These are phyloP conservation scores for Scolopax mira DNA, from an alignment of 2,113 vertebrate genomes.

Conservation along the genomic window DNA sequence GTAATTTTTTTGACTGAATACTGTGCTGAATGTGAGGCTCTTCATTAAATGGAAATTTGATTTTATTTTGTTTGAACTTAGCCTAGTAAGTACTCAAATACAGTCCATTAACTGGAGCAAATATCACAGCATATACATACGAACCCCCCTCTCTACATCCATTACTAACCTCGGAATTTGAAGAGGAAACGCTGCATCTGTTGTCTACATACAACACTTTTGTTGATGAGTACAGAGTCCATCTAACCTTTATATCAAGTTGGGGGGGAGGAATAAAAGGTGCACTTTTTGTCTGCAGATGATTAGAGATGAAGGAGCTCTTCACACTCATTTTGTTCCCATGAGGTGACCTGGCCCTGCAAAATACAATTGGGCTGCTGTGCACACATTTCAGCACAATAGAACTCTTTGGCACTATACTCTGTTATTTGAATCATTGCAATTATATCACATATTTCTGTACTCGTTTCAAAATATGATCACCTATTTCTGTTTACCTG, in stretches of 20 bases:
- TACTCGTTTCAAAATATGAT: neutral
- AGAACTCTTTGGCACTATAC: constrained; percentile 57
- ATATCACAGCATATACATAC: constrained; percentile 67
- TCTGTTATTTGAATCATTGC: constrained; percentile 64
- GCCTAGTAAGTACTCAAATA: constrained; percentile 81
- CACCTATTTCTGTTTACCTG: constrained; percentile 7
- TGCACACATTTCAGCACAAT: constrained; percentile 61
- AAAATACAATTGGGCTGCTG: constrained; percentile 68
- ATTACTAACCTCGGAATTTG: constrained; percentile 74
- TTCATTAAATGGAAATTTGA: constrained; percentile 88
- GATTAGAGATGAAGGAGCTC: constrained; percentile 70
- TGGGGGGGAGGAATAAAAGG: constrained; percentile 59
- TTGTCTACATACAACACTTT: constrained; percentile 59
- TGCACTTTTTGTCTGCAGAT: constrained; percentile 59
- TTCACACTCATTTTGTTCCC: constrained; percentile 76
- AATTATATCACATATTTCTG: constrained; percentile 53
- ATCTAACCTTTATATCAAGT: constrained; percentile 58
- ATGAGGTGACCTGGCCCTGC: constrained; percentile 71
- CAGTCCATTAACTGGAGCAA: constrained; percentile 81
- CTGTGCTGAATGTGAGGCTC: constrained; percentile 73
- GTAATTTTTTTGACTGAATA: constrained; percentile 77
- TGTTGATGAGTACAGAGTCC: constrained; percentile 63
- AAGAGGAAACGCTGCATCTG: constrained; percentile 78
- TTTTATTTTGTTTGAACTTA: constrained; percentile 88
- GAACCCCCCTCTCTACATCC: constrained; percentile 67